phyloP scores from a whole-genome alignment of 2,113 vertebrate genomes.

The Aegithalos caudatus region DNA sequence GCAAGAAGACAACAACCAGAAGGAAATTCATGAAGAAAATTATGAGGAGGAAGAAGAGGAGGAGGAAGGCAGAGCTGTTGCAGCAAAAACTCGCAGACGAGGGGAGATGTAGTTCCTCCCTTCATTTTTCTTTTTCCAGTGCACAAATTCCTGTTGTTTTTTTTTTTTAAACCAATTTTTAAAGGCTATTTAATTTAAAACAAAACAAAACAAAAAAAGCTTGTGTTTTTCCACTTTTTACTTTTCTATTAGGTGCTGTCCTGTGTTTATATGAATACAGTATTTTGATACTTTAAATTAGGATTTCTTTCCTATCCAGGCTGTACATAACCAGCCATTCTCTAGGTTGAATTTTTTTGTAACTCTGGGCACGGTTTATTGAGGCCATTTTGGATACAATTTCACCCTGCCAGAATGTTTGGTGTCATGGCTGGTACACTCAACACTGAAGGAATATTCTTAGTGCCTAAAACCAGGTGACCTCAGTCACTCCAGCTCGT shows the following conservation, averaged over 20 bases:
- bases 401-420: neutral
- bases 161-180: neutral
- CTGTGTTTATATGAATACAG: constrained; percentile 67
- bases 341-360: neutral
- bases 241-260: constrained; percentile 72
- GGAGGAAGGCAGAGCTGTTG: constrained; percentile 70
- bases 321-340: constrained; percentile 37
- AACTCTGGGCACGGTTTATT: neutral
- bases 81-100: constrained; percentile 79
- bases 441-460: neutral
- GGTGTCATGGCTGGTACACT: neutral
- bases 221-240: constrained; percentile 61
- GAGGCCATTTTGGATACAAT: neutral
- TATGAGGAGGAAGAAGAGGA: constrained; percentile 90
- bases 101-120: constrained; percentile 85
- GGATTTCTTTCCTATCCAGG: constrained; percentile 70
- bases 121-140: neutral
- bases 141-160: neutral
- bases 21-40: constrained; percentile 80
- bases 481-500: neutral
- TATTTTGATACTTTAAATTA: constrained; percentile 78
- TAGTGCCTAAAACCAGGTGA: constrained; percentile 39
- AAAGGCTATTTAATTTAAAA: constrained; percentile 53
- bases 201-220: neutral
- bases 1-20: constrained; percentile 57